These are phyloP conservation scores for Cyclargus thomasi DNA, from an alignment of 1,140 invertebrate genomes.

Conservation along the genomic window DNA sequence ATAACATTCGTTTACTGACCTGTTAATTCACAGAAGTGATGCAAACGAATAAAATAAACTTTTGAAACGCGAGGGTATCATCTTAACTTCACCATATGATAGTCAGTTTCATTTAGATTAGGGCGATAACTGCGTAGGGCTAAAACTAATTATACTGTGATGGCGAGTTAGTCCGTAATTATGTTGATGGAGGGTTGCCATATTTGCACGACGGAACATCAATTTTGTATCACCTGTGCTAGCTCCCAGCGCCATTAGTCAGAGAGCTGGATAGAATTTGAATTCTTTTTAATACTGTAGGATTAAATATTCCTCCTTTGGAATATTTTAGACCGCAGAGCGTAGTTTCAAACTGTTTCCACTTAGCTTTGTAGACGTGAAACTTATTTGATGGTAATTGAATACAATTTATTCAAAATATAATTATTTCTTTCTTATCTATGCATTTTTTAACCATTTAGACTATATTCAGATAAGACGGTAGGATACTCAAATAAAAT, in stretches of 20 bases:
- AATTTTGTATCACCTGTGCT: conserved; percentile 28
- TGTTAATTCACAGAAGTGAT: too few relatives aligned
- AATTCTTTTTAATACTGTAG: conserved; percentile 19
- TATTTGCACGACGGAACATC: conserved; percentile 27
- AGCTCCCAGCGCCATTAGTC: conserved; percentile 20
- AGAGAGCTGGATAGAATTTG: conserved; percentile 18
- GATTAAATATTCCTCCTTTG: background rate
- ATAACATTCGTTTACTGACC: too few relatives aligned
- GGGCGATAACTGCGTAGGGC: conserved; percentile 10
- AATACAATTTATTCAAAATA: too few relatives aligned
- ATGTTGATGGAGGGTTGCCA: conserved; percentile 23
- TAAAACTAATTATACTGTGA: conserved; percentile 19
- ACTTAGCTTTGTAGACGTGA: too few relatives aligned
- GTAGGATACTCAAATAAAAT: too few relatives aligned
- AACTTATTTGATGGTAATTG: too few relatives aligned
- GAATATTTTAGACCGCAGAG: background rate
- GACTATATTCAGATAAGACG: too few relatives aligned
- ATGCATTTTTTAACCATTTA: too few relatives aligned
- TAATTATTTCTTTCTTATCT: too few relatives aligned
- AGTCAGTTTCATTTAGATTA: conserved; percentile 9
- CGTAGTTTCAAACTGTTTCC: background rate
- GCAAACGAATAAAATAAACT: background rate
- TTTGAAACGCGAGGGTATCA: background rate
- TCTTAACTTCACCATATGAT: background rate
- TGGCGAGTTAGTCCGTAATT: conserved; percentile 25